Conservation (phyloP, 37 sponge, comb jelly and placozoan species). For the Eunapius fragilis region DNA sequence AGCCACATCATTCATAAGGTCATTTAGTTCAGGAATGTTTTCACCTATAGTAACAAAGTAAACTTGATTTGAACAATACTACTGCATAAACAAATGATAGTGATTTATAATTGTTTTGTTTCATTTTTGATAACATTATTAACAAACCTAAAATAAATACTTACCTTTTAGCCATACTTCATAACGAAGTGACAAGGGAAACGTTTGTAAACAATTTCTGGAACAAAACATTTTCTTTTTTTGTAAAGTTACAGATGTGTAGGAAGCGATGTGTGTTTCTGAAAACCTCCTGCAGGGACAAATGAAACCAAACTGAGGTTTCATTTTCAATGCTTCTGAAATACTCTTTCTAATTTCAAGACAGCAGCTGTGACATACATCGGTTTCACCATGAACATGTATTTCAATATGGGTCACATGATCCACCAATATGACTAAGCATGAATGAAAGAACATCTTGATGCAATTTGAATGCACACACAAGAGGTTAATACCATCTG, state of each 20-base stretch:
- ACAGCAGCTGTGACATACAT: not conserved
- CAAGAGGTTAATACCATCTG: not conserved
- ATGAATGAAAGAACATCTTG: not conserved
- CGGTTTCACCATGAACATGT: not conserved
- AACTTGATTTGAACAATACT: no score
- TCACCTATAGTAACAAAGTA: not conserved
- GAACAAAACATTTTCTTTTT: not conserved
- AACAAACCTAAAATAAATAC: no score
- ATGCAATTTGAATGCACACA: not conserved
- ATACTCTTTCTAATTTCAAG: not conserved
- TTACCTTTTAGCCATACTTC: not conserved
- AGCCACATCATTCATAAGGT: not conserved
- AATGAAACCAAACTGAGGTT: not conserved
- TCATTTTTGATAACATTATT: no score
- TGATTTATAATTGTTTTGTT: no score
- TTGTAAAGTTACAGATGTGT: not conserved
- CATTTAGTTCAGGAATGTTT: not conserved
- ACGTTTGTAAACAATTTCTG: not conserved
- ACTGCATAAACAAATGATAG: no score
- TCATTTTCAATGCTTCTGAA: not conserved
- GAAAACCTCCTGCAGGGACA: not conserved
- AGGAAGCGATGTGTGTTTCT: not conserved
- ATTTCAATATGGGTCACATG: not conserved
- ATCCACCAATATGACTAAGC: not conserved
- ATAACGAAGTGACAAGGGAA: not conserved